Evolutionary conservation across 2,888 invertebrate genomes (phyloP).

Genomic region (Eustalomyia histrio): DNA sequence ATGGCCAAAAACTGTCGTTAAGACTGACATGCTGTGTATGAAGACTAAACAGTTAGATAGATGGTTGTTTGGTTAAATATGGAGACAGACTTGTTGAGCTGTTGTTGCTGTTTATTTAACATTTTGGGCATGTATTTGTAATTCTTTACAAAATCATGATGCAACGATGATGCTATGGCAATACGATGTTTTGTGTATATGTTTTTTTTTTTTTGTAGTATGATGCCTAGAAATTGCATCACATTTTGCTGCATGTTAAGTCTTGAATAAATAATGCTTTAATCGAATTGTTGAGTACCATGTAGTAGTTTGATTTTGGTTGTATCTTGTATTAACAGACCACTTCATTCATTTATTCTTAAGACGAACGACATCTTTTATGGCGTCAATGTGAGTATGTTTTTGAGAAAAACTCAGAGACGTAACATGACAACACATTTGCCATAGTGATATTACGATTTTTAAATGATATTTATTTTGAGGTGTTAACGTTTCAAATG

Average conservation of each 20-base stretch:
- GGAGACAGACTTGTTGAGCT: conserved; percentile 38
- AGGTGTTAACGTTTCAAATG: too few relatives aligned
- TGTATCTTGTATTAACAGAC: conserved; percentile 26
- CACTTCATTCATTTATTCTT: conserved; percentile 35
- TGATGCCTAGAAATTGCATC: background rate
- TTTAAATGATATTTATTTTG: too few relatives aligned
- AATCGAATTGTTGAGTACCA: conserved; percentile 55
- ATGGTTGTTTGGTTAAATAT: background rate
- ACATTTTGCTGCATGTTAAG: conserved; percentile 47
- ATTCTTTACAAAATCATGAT: conserved; percentile 45
- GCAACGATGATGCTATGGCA: conserved; percentile 36
- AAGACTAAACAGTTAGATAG: conserved; percentile 9
- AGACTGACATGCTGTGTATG: conserved; percentile 9
- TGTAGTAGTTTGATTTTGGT: conserved; percentile 43
- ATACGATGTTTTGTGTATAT: background rate
- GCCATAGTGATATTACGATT: too few relatives aligned
- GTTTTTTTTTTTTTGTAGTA: too few relatives aligned
- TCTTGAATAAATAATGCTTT: conserved; percentile 58
- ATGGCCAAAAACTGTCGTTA: conserved; percentile 34
- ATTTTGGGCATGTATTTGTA: conserved; percentile 44
- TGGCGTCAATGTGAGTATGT: conserved; percentile 19
- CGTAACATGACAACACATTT: background rate
- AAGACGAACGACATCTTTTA: conserved; percentile 44
- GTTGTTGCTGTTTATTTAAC: conserved; percentile 30
- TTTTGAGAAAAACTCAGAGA: background rate